Base-by-base conservation (phyloP, 2,888 invertebrate genomes). In the Horisme vitalbata region DNA sequence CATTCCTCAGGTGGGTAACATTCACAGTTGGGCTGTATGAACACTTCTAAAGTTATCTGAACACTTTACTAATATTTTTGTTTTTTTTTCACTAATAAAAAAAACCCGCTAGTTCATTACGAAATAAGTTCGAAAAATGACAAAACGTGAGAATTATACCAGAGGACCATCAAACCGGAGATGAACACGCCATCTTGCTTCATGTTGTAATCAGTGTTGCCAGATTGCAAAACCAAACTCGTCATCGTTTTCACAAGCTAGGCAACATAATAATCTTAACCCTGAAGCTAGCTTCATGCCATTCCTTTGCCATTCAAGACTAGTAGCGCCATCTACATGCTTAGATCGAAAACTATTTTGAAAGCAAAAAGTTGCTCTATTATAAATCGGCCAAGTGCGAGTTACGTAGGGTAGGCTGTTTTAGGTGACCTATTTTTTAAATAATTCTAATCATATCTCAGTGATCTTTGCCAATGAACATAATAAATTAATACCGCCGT, bases 1-100 rank as follows among this genome's bases (percentile, higher is more conserved):
- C 91, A 91, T 91, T 91, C 91, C 91, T 92, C 91, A 92, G 91
- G 91, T 92, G 91, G 91, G 90, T 89, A 82, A 85, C 74, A 79
- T 78, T 72, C 83, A 86, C 83, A 77, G 71, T 60, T 63, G 71
- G 70, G 61, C 75, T 63, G 59, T 57, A 59, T 54, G 58, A 65
- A 68, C 60, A 75, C 75, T 47, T 66, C 59, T 66, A 62, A 52
- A 69, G 61, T 64, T 67, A 64, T 66, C 53, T 53, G 55, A 68
- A 69, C 82, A 84, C 81, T 73, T 63, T 63, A 59, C 63, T 65
- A 68, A 68, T 75, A 55, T 71, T 60, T 58, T 48, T 63, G 49
- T 63, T 60, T 69, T 68, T 74, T 78, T 70, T 52, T 63, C 57
- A 57, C 71, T 65, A 68, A 65, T 71, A 66, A 62, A 55, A 69